phyloP scores from a whole-genome alignment of 1,140 invertebrate genomes.

The Drosophila nannoptera region DNA sequence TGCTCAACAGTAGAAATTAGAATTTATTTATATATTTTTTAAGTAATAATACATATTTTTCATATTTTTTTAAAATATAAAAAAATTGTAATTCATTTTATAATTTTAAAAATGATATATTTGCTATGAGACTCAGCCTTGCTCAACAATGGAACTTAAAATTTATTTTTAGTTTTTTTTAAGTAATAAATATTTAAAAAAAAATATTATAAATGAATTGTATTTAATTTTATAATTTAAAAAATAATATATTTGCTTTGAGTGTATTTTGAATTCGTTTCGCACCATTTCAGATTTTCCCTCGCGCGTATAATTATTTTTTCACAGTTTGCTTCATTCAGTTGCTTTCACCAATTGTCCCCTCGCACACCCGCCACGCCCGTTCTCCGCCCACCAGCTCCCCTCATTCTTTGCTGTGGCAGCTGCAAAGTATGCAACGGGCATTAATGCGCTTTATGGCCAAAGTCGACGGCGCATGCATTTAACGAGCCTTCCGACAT shows the following conservation, averaged over 20 bases:
- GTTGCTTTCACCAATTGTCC: not conserved
- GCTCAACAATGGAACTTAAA: no score
- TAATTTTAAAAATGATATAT: no score
- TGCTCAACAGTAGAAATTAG: no score
- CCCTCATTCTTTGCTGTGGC: not conserved
- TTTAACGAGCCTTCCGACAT: conserved; percentile 47
- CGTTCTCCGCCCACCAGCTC: not conserved
- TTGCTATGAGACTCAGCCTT: no score
- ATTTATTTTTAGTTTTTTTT: no score
- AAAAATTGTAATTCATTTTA: no score
- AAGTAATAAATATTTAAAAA: not conserved
- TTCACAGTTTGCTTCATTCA: conserved; percentile 12
- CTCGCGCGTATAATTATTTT: conserved; percentile 26
- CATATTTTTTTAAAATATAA: no score
- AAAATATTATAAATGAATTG: not conserved
- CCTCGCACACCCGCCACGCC: no score
- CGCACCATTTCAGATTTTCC: not conserved
- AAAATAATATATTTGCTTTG: not conserved
- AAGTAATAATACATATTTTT: no score
- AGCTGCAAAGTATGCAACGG: conserved; percentile 48
- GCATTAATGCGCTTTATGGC: conserved; percentile 64
- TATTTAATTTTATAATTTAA: no score
- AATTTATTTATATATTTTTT: no score
- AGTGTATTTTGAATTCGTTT: conserved; percentile 4
- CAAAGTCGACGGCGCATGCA: conserved; percentile 53